Evolutionary conservation across 2,888 invertebrate species (phyloP), one percentile per base, ranked within the genome.

Genomic region (Plemyria rubiginata): DNA sequence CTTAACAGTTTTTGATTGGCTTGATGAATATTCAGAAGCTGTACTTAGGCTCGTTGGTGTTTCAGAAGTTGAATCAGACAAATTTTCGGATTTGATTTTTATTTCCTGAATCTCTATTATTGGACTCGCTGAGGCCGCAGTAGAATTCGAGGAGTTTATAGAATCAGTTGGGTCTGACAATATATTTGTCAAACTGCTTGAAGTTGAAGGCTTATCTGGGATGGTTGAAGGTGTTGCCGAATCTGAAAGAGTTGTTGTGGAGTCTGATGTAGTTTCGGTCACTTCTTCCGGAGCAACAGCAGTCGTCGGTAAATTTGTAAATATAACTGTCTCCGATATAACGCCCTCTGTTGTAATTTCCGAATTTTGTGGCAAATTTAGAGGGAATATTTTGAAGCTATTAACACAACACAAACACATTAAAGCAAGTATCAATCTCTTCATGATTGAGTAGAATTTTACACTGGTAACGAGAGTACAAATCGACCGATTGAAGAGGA

Each of bases 401-500:
- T 29, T 62, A 28, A 65, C 70, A 41, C 54, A 73, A 60, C 66
- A 71, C 53, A 49, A 66, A 38, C 54, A 56, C 32, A 63, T 12
- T 51, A 53, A 52, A 28, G 58, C 40, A 45, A 65, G 16, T 40
- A 75, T 66, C 62, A 73, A 66, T 62, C 40, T 65, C 36, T 36
- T 36, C 68, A 69, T 71, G 62, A 58, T 66, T 49, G 29, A 7
- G 56, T 32, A 38, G 7, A 8, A 29, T 28, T 58, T 29, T 22
- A 56, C 43, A 49, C 32, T 15, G 38, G 13, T 32, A 57, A 65
- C 71, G 66, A 65, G 55, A 65, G 54, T 58, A 46, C 60, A 57
- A 62, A 66, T 64, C 72, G 68, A 65, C 60, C 60, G 70, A 67
- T 72, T 46, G 59, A 46, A 54, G 55, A 53, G 54, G 60, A 69